A percentile compares a stretch with the other conserved stretches of the same genome.
Evolutionary conservation across 1,140 invertebrate species (phyloP).

Genomic region (Holcopasites calliopsidis): DNA sequence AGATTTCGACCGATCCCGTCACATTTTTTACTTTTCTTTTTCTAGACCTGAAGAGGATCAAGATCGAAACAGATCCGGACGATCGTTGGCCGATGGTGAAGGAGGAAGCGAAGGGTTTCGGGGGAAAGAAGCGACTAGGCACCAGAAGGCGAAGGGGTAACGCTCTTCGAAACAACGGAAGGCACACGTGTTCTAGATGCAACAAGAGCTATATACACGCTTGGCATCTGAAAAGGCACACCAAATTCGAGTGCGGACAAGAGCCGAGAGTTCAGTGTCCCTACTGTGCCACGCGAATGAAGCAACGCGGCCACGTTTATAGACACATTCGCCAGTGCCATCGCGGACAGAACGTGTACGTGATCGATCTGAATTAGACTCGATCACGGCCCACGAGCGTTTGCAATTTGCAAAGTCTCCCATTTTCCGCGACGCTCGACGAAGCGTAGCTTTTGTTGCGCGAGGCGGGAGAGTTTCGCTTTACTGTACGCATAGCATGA

Average conservation of each 20-base stretch:
- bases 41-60: slow-evolving; percentile 55
- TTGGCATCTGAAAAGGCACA: slow-evolving; percentile 73
- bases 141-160: slow-evolving; percentile 29
- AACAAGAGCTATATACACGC: slow-evolving; percentile 72
- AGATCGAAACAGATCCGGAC: slow-evolving; percentile 45
- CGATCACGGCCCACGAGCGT: not conserved
- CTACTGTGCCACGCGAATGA: slow-evolving; percentile 71
- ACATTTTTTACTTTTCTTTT: slow-evolving; percentile 47
- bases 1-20: slow-evolving; percentile 29
- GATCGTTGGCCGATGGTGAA: slow-evolving; percentile 41
- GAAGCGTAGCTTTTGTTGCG: too few species aligned
- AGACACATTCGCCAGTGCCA: slow-evolving; percentile 82
- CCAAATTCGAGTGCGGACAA: slow-evolving; percentile 71
- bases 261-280: slow-evolving; percentile 70
- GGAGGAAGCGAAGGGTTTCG: slow-evolving; percentile 47
- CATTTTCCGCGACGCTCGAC: not conserved
- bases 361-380: slow-evolving; percentile 62
- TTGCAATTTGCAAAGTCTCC: too few species aligned
- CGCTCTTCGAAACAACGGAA: slow-evolving; percentile 41
- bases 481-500: not conserved
- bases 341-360: slow-evolving; percentile 63
- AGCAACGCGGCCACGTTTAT: slow-evolving; percentile 82
- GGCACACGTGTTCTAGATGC: slow-evolving; percentile 74
- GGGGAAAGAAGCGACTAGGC: slow-evolving; percentile 43
- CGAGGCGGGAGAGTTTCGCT: too few species aligned